phyloP scores from a whole-genome alignment of 2,797 vertebrate genomes.

The Schizopygopsis pylzovi region DNA sequence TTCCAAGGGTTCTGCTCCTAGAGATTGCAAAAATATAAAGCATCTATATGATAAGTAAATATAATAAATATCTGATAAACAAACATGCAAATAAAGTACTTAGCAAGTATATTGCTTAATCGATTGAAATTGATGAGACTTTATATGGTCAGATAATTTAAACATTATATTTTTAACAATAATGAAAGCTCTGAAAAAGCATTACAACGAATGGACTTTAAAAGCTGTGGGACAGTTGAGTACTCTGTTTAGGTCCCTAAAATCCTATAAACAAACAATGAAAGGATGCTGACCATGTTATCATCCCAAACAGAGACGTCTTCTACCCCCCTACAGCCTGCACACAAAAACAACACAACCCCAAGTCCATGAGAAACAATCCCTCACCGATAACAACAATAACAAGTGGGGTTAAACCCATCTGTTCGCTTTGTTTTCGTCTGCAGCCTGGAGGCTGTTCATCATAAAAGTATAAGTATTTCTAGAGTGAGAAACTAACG shows the following conservation, averaged over 20 bases:
- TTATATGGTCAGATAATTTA: neutral
- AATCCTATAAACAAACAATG: conserved; percentile 43
- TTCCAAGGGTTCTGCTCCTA: neutral
- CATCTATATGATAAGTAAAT: neutral
- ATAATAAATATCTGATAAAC: neutral
- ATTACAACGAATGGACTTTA: neutral
- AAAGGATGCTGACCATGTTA: conserved; percentile 33
- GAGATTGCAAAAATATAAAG: neutral
- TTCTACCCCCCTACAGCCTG: conserved; percentile 11
- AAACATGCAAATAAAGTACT: neutral
- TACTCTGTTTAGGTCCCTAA: conserved; percentile 25
- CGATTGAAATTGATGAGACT: neutral
- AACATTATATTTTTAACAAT: neutral
- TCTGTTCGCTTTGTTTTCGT: conserved; percentile 51
- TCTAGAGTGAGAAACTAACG: conserved; percentile 42
- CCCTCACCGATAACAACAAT: conserved; percentile 42
- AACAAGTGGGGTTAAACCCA: conserved; percentile 41
- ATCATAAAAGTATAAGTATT: conserved; percentile 16
- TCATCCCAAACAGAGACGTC: conserved; percentile 31
- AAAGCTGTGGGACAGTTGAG: conserved; percentile 4
- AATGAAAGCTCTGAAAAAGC: neutral
- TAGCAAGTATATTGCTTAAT: neutral
- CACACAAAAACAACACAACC: conserved; percentile 28
- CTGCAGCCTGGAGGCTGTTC: conserved; percentile 40
- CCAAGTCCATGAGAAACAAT: conserved; percentile 44